Evolutionary conservation across 2,113 vertebrate species (phyloP).

Genomic region (Aleadryas rufinucha): DNA sequence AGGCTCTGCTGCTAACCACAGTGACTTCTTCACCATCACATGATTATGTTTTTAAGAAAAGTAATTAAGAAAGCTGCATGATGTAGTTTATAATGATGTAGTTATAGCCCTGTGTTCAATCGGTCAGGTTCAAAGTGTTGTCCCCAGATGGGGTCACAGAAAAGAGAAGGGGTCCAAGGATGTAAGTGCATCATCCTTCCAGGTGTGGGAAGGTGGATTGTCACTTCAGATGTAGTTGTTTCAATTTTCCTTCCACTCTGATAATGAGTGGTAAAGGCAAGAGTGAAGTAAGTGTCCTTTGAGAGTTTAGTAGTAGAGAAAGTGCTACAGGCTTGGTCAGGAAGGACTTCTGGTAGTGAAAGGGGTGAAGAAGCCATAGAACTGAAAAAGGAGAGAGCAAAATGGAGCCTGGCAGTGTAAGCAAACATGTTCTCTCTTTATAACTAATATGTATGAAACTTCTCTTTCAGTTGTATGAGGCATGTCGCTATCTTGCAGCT

Average conservation of each 20-base stretch:
- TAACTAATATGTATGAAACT: neutral
- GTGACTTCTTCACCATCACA: neutral
- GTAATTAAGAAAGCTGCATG: neutral
- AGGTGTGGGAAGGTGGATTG: neutral
- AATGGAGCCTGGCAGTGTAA: neutral
- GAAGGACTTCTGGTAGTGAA: neutral
- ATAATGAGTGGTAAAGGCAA: neutral
- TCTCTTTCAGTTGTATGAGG: constrained; percentile 86
- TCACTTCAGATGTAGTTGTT: neutral
- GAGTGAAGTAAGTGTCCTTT: neutral
- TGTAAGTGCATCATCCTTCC: neutral
- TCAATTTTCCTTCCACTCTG: neutral
- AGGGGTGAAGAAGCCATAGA: neutral
- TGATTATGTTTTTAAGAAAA: neutral
- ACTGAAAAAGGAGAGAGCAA: neutral
- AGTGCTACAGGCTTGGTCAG: neutral
- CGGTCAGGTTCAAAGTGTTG: neutral
- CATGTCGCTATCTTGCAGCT: constrained; percentile 97
- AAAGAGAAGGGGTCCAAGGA: neutral
- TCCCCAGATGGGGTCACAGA: neutral
- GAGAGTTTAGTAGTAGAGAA: neutral
- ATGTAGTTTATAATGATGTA: neutral
- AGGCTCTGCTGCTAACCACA: neutral
- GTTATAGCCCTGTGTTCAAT: neutral
- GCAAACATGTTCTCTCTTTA: neutral